These are phyloP conservation scores for Drosophila cognata DNA, from an alignment of 2,888 invertebrate species.

Conservation along the genomic window DNA sequence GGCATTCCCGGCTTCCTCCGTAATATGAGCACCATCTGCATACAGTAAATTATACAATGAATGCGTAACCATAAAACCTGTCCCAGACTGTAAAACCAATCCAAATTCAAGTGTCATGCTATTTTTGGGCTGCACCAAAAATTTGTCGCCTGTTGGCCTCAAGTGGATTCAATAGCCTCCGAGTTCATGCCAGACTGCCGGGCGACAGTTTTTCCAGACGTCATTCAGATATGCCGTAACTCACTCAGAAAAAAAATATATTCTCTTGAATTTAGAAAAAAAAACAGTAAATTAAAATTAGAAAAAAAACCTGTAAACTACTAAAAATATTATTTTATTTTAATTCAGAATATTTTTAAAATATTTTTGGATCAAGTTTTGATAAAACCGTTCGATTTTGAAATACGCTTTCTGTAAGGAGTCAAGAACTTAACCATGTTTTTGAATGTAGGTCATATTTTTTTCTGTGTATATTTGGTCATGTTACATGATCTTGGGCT, in stretches of 20 bases:
- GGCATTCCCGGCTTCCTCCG: conserved; percentile 68
- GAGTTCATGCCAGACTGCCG: conserved; percentile 62
- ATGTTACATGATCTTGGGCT: conserved; percentile 60
- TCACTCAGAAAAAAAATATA: not conserved
- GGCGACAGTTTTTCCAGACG: conserved; percentile 68
- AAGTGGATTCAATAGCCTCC: conserved; percentile 52
- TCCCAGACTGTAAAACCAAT: conserved; percentile 48
- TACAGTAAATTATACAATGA: conserved; percentile 69
- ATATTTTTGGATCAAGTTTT: not conserved
- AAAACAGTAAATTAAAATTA: not conserved
- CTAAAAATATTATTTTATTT: not conserved
- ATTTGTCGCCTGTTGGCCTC: conserved; percentile 68
- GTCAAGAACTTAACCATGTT: not conserved
- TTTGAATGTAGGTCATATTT: not conserved
- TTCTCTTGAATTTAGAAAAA: not conserved
- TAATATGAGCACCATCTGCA: conserved; percentile 65
- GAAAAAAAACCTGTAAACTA: too few relatives aligned
- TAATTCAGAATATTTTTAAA: not conserved
- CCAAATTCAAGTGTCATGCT: conserved; percentile 75
- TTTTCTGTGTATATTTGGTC: conserved; percentile 57
- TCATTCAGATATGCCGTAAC: conserved; percentile 31
- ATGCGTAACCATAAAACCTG: conserved; percentile 74
- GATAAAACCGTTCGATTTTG: not conserved
- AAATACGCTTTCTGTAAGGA: not conserved
- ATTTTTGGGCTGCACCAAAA: conserved; percentile 64